phyloP scores from a whole-genome alignment of 1,140 invertebrate species.

The Wasmannia auropunctata region DNA sequence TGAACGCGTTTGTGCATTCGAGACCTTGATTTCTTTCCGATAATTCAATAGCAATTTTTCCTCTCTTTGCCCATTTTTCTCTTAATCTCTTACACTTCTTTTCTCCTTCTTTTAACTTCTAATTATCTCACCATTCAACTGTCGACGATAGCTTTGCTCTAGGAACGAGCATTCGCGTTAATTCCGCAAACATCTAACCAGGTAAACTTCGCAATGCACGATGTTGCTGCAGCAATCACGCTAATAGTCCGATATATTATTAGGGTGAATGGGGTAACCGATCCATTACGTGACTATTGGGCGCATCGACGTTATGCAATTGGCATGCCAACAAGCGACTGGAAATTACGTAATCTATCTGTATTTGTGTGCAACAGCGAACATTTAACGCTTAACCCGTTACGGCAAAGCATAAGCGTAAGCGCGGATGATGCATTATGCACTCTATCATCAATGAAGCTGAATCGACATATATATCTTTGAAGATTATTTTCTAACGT shows the following conservation, averaged over 20 bases:
- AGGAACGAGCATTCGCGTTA: neutral
- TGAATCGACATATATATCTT: neutral
- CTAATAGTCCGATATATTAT: slow-evolving; percentile 47
- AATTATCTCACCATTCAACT: neutral
- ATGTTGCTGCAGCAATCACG: slow-evolving; percentile 19
- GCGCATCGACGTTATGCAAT: slow-evolving; percentile 23
- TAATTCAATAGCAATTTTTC: slow-evolving; percentile 19
- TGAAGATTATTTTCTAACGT: neutral
- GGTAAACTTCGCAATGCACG: neutral
- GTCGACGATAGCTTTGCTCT: neutral
- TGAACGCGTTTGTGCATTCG: neutral
- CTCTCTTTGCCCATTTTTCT: neutral
- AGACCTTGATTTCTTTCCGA: slow-evolving; percentile 12
- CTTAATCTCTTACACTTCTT: neutral
- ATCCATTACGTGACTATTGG: slow-evolving; percentile 38
- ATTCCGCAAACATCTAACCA: neutral
- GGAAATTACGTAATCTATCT: slow-evolving; percentile 18
- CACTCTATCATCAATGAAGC: neutral
- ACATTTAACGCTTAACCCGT: slow-evolving; percentile 24
- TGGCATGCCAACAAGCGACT: slow-evolving; percentile 35
- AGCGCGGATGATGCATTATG: neutral
- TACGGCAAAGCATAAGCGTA: neutral
- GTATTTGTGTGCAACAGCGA: slow-evolving; percentile 15
- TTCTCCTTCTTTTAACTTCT: neutral
- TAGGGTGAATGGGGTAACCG: slow-evolving; percentile 25